Conservation (phyloP, 2,797 vertebrate genomes). For the Alexandromys oeconomus region DNA sequence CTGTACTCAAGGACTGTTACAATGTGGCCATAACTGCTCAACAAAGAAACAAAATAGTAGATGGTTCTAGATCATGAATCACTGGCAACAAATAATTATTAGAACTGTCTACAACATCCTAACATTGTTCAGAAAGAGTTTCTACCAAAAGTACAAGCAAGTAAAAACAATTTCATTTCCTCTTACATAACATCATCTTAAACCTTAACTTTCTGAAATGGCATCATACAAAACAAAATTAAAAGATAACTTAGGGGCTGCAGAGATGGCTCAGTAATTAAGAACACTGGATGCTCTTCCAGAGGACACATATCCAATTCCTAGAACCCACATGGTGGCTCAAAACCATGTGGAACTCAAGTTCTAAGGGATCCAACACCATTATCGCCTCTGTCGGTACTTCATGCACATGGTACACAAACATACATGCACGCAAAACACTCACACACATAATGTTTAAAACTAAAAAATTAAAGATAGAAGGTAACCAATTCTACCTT, state of each 20-base stretch:
- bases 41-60: background rate
- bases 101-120: background rate
- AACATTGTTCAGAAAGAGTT: background rate
- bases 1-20: background rate
- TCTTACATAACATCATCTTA: conserved; percentile 27
- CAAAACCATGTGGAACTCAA: background rate
- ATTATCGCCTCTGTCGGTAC: background rate
- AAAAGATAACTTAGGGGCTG: background rate
- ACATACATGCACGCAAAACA: background rate
- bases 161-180: background rate
- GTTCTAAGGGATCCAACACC: background rate
- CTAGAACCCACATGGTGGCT: background rate
- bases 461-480: background rate
- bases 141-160: background rate
- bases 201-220: conserved; percentile 17
- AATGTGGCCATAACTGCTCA: background rate
- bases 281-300: background rate
- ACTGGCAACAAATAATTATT: background rate
- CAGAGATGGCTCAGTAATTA: background rate
- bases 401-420: background rate
- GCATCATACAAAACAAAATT: background rate
- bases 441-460: background rate
- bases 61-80: background rate
- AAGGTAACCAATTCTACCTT: background rate
- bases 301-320: background rate